Evolutionary conservation across 23 tunicate genomes (phyloP).

Genomic region (Ciona savignyi): DNA sequence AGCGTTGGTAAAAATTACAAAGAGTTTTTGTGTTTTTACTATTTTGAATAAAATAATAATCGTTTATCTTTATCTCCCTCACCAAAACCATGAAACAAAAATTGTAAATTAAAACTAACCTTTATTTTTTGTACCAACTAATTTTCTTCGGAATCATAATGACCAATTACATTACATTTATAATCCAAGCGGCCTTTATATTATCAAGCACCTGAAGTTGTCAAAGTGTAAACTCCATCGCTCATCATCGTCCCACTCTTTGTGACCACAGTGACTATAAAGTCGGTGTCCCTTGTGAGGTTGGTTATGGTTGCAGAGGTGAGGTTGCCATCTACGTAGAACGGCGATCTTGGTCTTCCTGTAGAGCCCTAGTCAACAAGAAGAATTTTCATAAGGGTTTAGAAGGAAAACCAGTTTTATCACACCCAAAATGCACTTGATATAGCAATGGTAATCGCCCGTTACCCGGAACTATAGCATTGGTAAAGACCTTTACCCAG

Average conservation of each 20-base stretch:
- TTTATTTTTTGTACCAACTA: too few species aligned
- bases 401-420: too few species aligned
- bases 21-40: neutral
- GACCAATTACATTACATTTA: too few species aligned
- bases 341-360: conserved; percentile 54
- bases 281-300: conserved; percentile 28
- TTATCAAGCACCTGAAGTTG: conserved; percentile 30
- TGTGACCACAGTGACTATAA: conserved; percentile 24
- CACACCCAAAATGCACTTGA: too few species aligned
- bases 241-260: conserved; percentile 17
- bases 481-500: too few species aligned
- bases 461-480: too few species aligned
- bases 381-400: too few species aligned
- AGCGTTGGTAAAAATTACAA: neutral
- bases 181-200: neutral
- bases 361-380: conserved; percentile 19
- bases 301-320: conserved; percentile 19
- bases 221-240: conserved; percentile 31
- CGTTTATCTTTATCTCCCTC: neutral
- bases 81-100: too few species aligned
- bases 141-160: too few species aligned
- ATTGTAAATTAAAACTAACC: too few species aligned
- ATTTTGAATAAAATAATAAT: neutral
- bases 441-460: too few species aligned
- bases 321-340: conserved; percentile 16